Conservation (phyloP, 2,797 vertebrate species). For the Phaenicophaeus curvirostris region DNA sequence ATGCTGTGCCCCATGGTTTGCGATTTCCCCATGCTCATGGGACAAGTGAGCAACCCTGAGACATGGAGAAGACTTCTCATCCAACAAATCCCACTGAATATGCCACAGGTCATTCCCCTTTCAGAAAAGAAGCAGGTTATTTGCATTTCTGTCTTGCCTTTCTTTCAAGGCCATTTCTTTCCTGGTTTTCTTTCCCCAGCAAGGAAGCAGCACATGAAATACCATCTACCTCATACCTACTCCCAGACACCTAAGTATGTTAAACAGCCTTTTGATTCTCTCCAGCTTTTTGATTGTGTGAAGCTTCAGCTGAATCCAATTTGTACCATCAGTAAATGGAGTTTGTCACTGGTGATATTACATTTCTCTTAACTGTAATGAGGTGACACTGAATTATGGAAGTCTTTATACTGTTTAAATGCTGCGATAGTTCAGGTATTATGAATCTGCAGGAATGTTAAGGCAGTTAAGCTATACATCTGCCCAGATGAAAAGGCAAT, state of each 20-base stretch:
- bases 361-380: neutral
- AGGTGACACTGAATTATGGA: conserved; percentile 4
- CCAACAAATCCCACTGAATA: neutral
- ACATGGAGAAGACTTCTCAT: neutral
- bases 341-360: conserved; percentile 32
- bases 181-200: neutral
- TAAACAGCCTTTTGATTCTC: conserved; percentile 25
- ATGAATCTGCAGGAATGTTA: neutral
- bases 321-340: conserved; percentile 24
- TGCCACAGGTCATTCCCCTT: neutral
- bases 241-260: neutral
- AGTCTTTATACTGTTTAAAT: neutral
- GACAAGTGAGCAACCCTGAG: neutral
- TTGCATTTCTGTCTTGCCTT: neutral
- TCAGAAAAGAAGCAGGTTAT: neutral
- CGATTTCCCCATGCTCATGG: neutral
- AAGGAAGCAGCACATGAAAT: neutral
- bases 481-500: neutral
- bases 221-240: neutral
- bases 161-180: neutral
- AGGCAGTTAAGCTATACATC: neutral
- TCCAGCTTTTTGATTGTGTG: neutral
- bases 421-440: neutral
- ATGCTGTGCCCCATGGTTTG: accelerated
- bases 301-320: conserved; percentile 9